These are phyloP conservation scores for Cheilosia vulpina DNA, from an alignment of 2,888 invertebrate species.

Conservation along the genomic window DNA sequence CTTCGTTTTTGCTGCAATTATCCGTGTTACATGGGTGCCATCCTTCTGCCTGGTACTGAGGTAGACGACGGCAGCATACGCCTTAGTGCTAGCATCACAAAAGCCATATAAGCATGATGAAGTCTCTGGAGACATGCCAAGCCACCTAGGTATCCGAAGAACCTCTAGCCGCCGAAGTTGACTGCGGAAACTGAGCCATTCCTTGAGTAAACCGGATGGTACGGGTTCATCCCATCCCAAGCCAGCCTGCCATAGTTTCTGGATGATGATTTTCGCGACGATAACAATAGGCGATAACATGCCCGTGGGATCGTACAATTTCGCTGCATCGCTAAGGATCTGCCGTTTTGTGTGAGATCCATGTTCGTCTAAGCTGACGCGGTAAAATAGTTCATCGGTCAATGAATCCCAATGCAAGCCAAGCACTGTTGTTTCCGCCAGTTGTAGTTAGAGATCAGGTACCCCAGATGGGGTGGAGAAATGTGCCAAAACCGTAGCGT, in stretches of 20 bases:
- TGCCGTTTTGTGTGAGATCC: constrained; percentile 14
- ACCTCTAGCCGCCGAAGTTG: constrained; percentile 10
- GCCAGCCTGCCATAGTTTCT: constrained; percentile 8
- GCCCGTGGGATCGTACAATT: constrained; percentile 1
- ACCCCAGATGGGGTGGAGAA: constrained; percentile 1
- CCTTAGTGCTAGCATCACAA: too few relatives aligned
- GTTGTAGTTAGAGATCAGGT: neutral
- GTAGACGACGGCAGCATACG: too few relatives aligned
- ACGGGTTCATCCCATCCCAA: constrained; percentile 20
- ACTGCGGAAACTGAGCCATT: constrained; percentile 34
- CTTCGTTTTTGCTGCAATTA: constrained; percentile 7
- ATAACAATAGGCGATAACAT: constrained; percentile 1
- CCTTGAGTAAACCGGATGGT: constrained; percentile 8
- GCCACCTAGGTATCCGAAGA: constrained; percentile 35
- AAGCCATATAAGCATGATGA: constrained; percentile 8
- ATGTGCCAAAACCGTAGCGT: constrained; percentile 7
- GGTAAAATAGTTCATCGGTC: constrained; percentile 31
- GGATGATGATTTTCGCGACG: neutral
- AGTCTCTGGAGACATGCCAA: constrained; percentile 14
- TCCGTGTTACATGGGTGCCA: too few relatives aligned
- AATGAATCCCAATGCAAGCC: constrained; percentile 31
- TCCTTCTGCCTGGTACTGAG: too few relatives aligned
- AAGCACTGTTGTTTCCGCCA: constrained; percentile 14
- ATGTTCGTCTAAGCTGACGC: neutral
- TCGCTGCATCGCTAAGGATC: constrained; percentile 2